Base-by-base conservation (phyloP, 2,888 invertebrate species). In the Alloscopus bannaensis region DNA sequence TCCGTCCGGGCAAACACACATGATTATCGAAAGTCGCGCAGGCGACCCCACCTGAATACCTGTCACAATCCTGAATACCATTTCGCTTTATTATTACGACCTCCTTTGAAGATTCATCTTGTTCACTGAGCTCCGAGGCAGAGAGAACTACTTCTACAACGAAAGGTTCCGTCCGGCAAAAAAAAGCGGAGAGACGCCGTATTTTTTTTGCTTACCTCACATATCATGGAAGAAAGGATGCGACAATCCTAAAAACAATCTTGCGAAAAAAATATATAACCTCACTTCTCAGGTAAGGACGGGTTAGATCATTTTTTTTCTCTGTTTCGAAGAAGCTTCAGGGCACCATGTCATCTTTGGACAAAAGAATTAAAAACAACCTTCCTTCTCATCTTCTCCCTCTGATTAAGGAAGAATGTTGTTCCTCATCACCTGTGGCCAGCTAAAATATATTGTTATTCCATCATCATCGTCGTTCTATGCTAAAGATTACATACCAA, bases 361-460 rank as follows among this genome's bases (percentile, higher is more conserved):
- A 16, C 8, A 45, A n/a, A 13, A 50, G 22, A 55, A 55, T 55
- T 55, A 24, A 24, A 13, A 26, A 60, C 24, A 26, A 18, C 65
- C 52, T 76, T 68, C 68, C 68, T 59, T 68, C 60, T 57, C 18
- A 55, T 26, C 50, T 47, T 72, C 55, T 65, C 57, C 40, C 29
- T 68, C 68, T 60, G 75, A 76, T 76, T 68, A 76, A 68, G 68
- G 60, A 76, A 76, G 75, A 76, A 68, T 76, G 75, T 76, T 66
- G 68, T 76, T 76, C 52, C 68, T 76, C 57, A 68, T 66, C 73
- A 62, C 65, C 50, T 65, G 22, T 50, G 31, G 16, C 8, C 24
- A 55, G 6, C 24, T 55, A 8, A 55, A 50, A n/a, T 50, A n/a
- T 29, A 65, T n/a, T 59, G 45, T 59, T n/a, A n/a, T n/a, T n/a